Evolutionary conservation across 2,797 vertebrate species (phyloP).

Genomic region (Thripadectes ignobilis): DNA sequence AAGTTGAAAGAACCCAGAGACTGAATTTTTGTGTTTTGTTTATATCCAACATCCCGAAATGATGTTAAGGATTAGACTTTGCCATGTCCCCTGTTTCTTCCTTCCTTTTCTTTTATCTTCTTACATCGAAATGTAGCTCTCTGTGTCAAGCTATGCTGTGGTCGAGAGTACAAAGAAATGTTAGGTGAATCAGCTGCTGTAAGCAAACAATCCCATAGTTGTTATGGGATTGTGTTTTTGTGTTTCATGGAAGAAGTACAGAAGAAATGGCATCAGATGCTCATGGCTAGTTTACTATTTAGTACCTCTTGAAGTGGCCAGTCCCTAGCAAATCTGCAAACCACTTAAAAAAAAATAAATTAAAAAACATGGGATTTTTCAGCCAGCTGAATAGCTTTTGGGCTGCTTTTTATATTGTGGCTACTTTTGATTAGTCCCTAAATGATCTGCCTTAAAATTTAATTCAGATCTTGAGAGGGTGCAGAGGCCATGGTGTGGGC

Average conservation of each 20-base stretch:
- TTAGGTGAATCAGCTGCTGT: not conserved
- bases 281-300: not conserved
- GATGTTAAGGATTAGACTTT: not conserved
- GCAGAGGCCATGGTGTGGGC: not conserved
- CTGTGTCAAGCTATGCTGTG: not conserved
- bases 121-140: not conserved
- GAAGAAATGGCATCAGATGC: not conserved
- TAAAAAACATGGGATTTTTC: not conserved
- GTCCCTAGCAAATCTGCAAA: not conserved
- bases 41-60: not conserved
- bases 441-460: conserved; percentile 6
- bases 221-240: not conserved
- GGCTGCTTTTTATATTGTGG: not conserved
- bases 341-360: not conserved
- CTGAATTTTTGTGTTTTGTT: not conserved
- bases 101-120: not conserved
- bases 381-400: not conserved
- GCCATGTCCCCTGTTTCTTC: accelerated
- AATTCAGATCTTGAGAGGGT: not conserved
- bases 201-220: not conserved
- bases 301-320: not conserved
- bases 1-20: not conserved
- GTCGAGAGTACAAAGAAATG: not conserved
- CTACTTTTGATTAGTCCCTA: not conserved
- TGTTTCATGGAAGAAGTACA: not conserved